Evolutionary conservation across 2,797 vertebrate genomes (phyloP), one percentile per base, ranked within the genome.

Genomic region (Petrocephalus schoutedeni): DNA sequence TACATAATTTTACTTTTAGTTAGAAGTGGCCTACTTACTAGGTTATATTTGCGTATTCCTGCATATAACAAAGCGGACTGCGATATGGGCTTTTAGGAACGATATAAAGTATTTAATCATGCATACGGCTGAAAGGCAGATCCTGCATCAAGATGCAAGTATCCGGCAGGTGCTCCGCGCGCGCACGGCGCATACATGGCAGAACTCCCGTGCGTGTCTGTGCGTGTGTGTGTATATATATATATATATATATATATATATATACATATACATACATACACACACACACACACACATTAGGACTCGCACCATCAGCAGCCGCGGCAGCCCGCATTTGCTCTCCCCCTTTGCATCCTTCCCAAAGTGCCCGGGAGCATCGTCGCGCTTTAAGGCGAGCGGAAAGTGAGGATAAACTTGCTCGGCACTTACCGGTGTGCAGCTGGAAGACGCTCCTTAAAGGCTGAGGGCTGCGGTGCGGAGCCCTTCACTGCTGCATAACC

Each of bases 401-500:
- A 21, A 67, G 61, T 23, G 7, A 23, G n/a, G n/a, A 28, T 28
- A 28, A 56, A 56, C 54, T 56, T 56, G 12, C 8, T 9, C 1
- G 7, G n/a, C 61, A 67, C 61, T 67, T n/a, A 67, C 61, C 61
- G 61, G 61, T 9, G 61, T 67, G 19, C 7, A 41, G 41, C 41
- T 32, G 88, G 87, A 89, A 91, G 88, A 28, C 36, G 89, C 51
- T 28, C 28, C 28, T 28, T 28, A 28, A 28, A 28, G 28, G 28
- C 28, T 28, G 28, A 28, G 28, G 28, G 28, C 28, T 28, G 28
- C 88, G 85, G 21, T 64, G 89, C 74, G 93, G 94, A 94, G 94
- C 93, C 93, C 90, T 90, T 87, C 90, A 59, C 92, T 89, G 93
- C 93, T 91, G 93, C 91, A 77, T 58, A 58, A 86, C 54, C 85